phyloP scores from a whole-genome alignment of 2,113 vertebrate genomes.

The Loxodonta africana region DNA sequence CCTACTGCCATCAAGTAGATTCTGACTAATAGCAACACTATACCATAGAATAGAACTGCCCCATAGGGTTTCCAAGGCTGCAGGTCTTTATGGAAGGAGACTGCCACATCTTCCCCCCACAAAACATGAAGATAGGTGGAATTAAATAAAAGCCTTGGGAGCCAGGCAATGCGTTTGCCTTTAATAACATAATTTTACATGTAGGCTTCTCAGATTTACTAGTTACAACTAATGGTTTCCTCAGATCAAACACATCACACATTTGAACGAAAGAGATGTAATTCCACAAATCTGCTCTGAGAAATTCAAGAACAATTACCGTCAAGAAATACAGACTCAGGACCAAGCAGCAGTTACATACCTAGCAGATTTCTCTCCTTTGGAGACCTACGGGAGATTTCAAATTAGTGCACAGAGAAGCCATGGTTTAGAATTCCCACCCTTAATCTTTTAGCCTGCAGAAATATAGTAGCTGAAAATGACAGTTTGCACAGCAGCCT shows the following conservation, averaged over 20 bases:
- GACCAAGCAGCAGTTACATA: not conserved
- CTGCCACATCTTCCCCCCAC: too few species aligned
- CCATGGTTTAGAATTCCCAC: not conserved
- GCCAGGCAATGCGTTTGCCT: not conserved
- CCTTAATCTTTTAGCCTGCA: not conserved
- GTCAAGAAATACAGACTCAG: not conserved
- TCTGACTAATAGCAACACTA: too few species aligned
- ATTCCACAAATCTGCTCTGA: not conserved
- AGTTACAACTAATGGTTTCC: not conserved
- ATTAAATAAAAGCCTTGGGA: conserved; percentile 16
- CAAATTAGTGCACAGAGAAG: not conserved
- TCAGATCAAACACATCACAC: not conserved
- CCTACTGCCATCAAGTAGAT: too few species aligned
- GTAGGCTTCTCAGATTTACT: not conserved
- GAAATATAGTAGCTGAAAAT: not conserved
- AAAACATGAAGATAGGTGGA: conserved; percentile 10
- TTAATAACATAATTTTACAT: not conserved
- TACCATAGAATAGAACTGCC: too few species aligned
- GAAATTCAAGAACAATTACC: not conserved
- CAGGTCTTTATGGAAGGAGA: too few species aligned
- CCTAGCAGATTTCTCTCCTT: not conserved
- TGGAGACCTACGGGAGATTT: not conserved
- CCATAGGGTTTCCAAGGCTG: too few species aligned
- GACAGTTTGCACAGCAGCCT: not conserved
- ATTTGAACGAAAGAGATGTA: not conserved